A percentile compares a stretch with the other conserved stretches of the same genome.
phyloP scores from a whole-genome alignment of 2,888 invertebrate species.

The Ernsta delagoae region DNA sequence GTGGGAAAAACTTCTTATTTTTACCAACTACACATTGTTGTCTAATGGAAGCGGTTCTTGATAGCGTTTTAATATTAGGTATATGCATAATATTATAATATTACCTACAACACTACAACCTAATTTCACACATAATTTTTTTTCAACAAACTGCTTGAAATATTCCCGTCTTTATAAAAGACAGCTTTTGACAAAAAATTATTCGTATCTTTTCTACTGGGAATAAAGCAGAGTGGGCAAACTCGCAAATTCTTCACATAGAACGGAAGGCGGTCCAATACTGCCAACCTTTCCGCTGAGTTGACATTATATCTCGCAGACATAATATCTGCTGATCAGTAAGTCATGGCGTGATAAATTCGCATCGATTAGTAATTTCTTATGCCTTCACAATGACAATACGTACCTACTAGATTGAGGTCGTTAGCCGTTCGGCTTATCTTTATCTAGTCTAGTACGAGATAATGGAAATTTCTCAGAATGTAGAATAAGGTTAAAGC shows the following conservation, averaged over 20 bases:
- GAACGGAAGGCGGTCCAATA: neutral
- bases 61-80: too few species aligned
- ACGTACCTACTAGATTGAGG: neutral
- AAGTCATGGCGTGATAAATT: conserved; percentile 6
- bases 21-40: too few species aligned
- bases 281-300: neutral
- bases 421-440: conserved; percentile 7
- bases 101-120: too few species aligned
- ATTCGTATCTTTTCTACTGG: too few species aligned
- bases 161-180: too few species aligned
- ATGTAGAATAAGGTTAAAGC: too few species aligned
- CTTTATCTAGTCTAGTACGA: neutral
- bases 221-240: neutral
- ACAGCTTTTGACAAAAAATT: too few species aligned
- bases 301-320: conserved; percentile 2
- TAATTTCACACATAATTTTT: too few species aligned
- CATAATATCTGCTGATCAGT: neutral
- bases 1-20: too few species aligned
- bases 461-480: neutral
- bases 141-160: too few species aligned
- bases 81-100: too few species aligned
- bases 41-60: too few species aligned
- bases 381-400: neutral
- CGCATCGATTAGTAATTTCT: conserved; percentile 27
- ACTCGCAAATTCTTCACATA: neutral